Conservation (phyloP, 2,888 invertebrate genomes). For the Dryobotodes eremita region DNA sequence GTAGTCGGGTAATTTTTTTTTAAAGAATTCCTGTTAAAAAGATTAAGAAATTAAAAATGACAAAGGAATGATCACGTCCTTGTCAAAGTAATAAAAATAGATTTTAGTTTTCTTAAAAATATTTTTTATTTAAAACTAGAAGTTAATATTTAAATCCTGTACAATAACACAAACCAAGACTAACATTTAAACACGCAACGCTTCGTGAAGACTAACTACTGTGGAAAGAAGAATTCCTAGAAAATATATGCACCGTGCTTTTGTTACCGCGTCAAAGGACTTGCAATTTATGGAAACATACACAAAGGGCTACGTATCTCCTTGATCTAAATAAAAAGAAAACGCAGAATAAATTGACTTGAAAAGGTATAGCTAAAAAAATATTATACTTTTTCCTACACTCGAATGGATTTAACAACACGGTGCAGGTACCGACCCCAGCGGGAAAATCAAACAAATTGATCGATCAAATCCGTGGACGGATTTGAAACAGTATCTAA, state of each 20-base stretch:
- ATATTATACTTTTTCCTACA: background rate
- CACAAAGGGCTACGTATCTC: constrained; percentile 43
- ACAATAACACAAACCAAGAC: background rate
- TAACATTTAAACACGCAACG: background rate
- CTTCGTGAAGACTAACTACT: constrained; percentile 6
- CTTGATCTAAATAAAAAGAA: constrained; percentile 56
- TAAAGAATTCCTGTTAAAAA: background rate
- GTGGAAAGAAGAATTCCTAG: background rate
- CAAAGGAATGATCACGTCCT: background rate
- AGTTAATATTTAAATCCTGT: background rate
- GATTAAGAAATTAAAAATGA: background rate
- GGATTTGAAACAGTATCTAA: constrained; percentile 30
- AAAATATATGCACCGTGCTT: constrained; percentile 36
- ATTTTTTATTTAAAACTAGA: background rate
- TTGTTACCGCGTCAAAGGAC: constrained; percentile 41
- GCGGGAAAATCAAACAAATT: constrained; percentile 27
- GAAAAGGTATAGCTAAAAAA: constrained; percentile 2
- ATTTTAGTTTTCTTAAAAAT: background rate
- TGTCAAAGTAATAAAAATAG: background rate
- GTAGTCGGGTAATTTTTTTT: background rate
- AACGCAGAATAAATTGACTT: constrained; percentile 42
- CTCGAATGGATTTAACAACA: constrained; percentile 8
- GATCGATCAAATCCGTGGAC: constrained; percentile 37
- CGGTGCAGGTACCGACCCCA: constrained; percentile 3
- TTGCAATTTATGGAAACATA: constrained; percentile 47